Percentiles rank a stretch among this genome's conserved stretches.
phyloP scores from a whole-genome alignment of 2,888 invertebrate species.

The Sphaeridia pumilis region DNA sequence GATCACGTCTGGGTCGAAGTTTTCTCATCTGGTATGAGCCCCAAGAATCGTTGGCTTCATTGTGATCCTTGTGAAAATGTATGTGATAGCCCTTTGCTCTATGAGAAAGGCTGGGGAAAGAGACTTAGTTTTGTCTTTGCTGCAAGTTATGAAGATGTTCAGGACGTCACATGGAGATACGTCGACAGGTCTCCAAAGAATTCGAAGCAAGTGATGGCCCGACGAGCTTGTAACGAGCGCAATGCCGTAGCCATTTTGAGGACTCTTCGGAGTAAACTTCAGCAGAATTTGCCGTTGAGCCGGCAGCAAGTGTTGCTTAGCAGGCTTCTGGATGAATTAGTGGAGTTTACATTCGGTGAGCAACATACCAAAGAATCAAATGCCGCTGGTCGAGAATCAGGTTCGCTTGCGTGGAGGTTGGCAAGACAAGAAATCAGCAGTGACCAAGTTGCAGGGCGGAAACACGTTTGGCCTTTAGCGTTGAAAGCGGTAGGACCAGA shows the following conservation, averaged over 20 bases:
- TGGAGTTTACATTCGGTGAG: conserved; percentile 46
- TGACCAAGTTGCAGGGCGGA: conserved; percentile 24
- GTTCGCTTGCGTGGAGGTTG: conserved; percentile 67
- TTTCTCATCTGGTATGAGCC: conserved; percentile 50
- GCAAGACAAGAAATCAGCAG: conserved; percentile 60
- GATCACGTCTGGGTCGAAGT: conserved; percentile 99
- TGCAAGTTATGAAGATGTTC: conserved; percentile 69
- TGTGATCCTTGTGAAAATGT: conserved; percentile 88
- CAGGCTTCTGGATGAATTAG: conserved; percentile 43
- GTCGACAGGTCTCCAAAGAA: conserved; percentile 39
- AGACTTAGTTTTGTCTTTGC: conserved; percentile 75
- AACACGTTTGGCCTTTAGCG: conserved; percentile 11
- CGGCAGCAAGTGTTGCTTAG: conserved; percentile 36
- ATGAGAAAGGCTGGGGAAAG: conserved; percentile 83
- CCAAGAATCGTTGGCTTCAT: conserved; percentile 72
- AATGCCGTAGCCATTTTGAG: conserved; percentile 50
- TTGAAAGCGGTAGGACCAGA: too few relatives aligned
- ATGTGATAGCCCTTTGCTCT: conserved; percentile 77
- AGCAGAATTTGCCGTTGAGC: conserved; percentile 37
- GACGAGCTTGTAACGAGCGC: conserved; percentile 52
- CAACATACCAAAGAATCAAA: conserved; percentile 45
- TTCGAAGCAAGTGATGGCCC: conserved; percentile 37
- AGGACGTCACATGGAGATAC: conserved; percentile 91
- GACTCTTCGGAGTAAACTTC: conserved; percentile 50
- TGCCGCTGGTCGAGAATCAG: conserved; percentile 63